phyloP scores from a whole-genome alignment of 2,888 invertebrate species.

The Thereva unica region DNA sequence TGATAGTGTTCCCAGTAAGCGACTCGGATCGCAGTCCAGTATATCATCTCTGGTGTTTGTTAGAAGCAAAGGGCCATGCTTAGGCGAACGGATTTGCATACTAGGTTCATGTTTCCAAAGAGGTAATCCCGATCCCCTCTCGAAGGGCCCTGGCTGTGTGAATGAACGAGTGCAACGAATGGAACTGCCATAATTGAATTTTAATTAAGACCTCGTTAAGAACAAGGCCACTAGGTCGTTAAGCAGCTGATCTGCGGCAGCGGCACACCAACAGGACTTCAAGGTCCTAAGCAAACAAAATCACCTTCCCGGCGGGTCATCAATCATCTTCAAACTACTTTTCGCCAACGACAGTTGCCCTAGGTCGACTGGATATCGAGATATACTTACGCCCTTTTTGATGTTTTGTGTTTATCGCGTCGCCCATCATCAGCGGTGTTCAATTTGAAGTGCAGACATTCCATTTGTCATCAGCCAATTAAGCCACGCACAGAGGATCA shows the following conservation, averaged over 20 bases:
- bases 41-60: conserved; percentile 16
- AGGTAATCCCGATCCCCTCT: too few relatives aligned
- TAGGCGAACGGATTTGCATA: too few relatives aligned
- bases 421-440: conserved; percentile 2
- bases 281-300: conserved; percentile 34
- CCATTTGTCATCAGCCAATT: conserved; percentile 17
- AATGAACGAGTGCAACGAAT: too few relatives aligned
- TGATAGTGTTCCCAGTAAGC: conserved; percentile 22
- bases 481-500: conserved; percentile 7
- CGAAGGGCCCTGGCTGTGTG: too few relatives aligned
- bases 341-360: background rate
- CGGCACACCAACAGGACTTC: background rate
- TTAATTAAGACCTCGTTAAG: too few relatives aligned
- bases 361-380: background rate
- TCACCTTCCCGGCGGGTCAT: conserved; percentile 22
- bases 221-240: too few relatives aligned
- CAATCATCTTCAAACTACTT: conserved; percentile 32
- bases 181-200: too few relatives aligned
- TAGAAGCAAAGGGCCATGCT: too few relatives aligned
- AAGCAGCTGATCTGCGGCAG: too few relatives aligned
- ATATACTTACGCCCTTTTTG: conserved; percentile 41
- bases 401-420: conserved; percentile 2
- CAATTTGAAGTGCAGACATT: conserved; percentile 2
- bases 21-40: background rate
- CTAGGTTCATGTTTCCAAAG: too few relatives aligned